phyloP scores from a whole-genome alignment of 2,113 vertebrate genomes.

The Platanista minor region DNA sequence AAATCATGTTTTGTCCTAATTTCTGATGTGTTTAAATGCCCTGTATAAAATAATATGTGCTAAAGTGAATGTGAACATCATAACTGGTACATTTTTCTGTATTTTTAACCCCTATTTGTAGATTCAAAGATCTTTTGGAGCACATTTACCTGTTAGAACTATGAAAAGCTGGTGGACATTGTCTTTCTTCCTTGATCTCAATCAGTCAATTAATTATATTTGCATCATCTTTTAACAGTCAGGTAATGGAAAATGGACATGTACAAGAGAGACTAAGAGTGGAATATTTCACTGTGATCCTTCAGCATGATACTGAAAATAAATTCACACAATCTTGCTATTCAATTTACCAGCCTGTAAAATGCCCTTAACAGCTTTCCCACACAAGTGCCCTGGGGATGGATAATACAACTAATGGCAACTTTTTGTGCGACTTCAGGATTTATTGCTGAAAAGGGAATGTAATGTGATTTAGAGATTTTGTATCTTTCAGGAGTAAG shows the following conservation, averaged over 20 bases:
- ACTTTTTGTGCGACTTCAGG: neutral
- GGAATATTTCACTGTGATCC: neutral
- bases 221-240: neutral
- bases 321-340: neutral
- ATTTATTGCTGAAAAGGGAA: neutral
- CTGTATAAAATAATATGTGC: neutral
- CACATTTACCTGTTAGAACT: neutral
- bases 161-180: neutral
- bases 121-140: neutral
- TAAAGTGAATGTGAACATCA: neutral
- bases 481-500: neutral
- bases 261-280: neutral
- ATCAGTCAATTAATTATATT: neutral
- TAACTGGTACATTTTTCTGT: neutral
- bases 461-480: neutral
- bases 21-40: neutral
- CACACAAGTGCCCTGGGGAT: neutral
- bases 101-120: neutral
- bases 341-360: neutral
- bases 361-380: neutral
- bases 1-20: neutral
- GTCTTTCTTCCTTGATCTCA: neutral
- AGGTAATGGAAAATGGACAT: neutral
- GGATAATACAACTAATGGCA: neutral
- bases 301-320: constrained; percentile 16